Evolutionary conservation across 2,113 vertebrate genomes (phyloP).

Genomic region (Megaceryle torquata): DNA sequence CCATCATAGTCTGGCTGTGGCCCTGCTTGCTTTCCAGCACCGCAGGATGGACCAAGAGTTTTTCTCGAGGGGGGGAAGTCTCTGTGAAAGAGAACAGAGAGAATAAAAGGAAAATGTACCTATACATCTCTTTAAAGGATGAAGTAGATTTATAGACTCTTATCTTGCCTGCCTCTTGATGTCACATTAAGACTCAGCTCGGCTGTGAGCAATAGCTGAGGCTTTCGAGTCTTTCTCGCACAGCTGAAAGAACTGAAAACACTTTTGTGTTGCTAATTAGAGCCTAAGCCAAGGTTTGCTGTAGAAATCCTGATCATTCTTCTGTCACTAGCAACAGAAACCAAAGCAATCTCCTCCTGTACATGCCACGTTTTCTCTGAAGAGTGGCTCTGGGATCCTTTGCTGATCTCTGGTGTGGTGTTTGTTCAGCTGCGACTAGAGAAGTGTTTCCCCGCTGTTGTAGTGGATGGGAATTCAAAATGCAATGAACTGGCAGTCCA

Average conservation of each 20-base stretch:
- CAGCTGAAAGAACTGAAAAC: constrained; percentile 19
- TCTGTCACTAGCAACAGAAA: neutral
- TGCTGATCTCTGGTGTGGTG: neutral
- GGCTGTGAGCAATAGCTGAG: neutral
- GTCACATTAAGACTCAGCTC: neutral
- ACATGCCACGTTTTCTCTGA: neutral
- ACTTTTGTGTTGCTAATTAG: constrained; percentile 54
- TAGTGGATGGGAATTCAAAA: neutral
- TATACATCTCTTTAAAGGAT: neutral
- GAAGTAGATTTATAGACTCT: neutral
- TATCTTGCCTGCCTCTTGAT: neutral
- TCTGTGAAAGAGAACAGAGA: neutral
- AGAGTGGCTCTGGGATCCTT: neutral
- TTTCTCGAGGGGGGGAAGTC: neutral
- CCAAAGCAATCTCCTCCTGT: constrained; percentile 5
- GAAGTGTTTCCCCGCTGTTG: neutral
- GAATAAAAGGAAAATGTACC: neutral
- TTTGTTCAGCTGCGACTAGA: neutral
- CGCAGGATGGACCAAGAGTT: neutral
- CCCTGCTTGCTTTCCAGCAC: neutral
- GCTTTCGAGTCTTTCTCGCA: neutral
- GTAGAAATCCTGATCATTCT: constrained; percentile 24
- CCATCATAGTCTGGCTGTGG: neutral
- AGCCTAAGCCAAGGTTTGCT: neutral
- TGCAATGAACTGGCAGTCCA: neutral